Conservation (phyloP, 2,113 vertebrate genomes). For the Cyanoliseus patagonus region DNA sequence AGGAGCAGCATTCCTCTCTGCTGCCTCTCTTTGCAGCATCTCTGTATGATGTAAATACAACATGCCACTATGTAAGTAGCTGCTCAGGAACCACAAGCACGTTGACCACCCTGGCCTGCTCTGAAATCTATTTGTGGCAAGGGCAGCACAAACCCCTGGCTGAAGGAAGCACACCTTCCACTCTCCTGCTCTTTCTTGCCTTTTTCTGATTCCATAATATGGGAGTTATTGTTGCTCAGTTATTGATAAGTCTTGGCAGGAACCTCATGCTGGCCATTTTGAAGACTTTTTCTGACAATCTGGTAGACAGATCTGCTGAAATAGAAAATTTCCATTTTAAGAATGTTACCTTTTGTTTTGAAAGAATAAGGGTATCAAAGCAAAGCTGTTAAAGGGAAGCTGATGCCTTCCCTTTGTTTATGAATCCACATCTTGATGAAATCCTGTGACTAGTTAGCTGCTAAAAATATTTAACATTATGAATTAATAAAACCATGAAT, state of each 20-base stretch:
- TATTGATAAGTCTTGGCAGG: neutral
- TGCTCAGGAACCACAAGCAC: neutral
- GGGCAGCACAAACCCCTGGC: neutral
- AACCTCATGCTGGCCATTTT: neutral
- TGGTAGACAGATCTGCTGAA: neutral
- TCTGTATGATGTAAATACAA: neutral
- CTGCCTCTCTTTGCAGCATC: neutral
- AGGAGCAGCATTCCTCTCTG: neutral
- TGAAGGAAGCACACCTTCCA: accelerated
- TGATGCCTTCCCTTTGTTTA: neutral
- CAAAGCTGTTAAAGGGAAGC: neutral
- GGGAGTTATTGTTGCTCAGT: neutral
- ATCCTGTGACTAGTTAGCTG: neutral
- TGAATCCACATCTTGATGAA: neutral
- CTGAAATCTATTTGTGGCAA: neutral
- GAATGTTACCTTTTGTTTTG: neutral
- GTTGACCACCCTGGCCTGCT: neutral
- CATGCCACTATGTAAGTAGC: accelerated
- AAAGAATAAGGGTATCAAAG: neutral
- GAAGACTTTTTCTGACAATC: neutral
- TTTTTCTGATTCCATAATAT: neutral
- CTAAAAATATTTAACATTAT: constrained; percentile 14
- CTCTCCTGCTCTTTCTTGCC: neutral
- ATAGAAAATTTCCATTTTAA: neutral
- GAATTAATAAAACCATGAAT: constrained; percentile 41